These are phyloP conservation scores for Pterois miles DNA, from an alignment of 2,797 vertebrate genomes.

Conservation along the genomic window DNA sequence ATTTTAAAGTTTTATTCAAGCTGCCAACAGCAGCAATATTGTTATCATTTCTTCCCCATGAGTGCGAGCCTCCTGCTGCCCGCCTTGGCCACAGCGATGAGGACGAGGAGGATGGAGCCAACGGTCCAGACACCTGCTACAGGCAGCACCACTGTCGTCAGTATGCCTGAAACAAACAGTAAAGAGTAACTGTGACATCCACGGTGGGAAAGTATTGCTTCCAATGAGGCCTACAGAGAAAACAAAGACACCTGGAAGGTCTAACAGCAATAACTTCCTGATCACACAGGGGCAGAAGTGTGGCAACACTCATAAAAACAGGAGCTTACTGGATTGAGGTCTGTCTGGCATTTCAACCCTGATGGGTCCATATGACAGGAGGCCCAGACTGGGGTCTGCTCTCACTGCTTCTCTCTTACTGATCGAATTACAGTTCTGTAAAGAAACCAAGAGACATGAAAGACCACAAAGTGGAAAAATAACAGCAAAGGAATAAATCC, in stretches of 20 bases:
- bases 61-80: slow-evolving; percentile 54
- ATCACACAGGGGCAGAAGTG: not conserved
- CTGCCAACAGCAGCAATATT: not conserved
- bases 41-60: slow-evolving; percentile 9
- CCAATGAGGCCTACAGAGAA: not conserved
- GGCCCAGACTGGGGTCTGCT: slow-evolving; percentile 51
- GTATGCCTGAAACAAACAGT: slow-evolving; percentile 53
- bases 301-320: not conserved
- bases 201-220: not conserved
- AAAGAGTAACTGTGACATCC: not conserved
- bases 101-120: slow-evolving; percentile 75
- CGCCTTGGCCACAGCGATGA: slow-evolving; percentile 76
- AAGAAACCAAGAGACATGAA: not conserved
- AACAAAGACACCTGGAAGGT: not conserved
- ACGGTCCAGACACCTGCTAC: slow-evolving; percentile 72
- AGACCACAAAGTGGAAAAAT: not conserved
- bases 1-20: slow-evolving; percentile 59
- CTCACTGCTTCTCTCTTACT: slow-evolving; percentile 73
- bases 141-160: slow-evolving; percentile 69
- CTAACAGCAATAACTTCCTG: not conserved
- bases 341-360: slow-evolving; percentile 65
- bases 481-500: not conserved
- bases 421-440: slow-evolving; percentile 78
- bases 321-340: slow-evolving; percentile 59
- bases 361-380: slow-evolving; percentile 84